Evolutionary conservation across 2,888 invertebrate genomes (phyloP).

Genomic region (Chloroclystis v-ata): DNA sequence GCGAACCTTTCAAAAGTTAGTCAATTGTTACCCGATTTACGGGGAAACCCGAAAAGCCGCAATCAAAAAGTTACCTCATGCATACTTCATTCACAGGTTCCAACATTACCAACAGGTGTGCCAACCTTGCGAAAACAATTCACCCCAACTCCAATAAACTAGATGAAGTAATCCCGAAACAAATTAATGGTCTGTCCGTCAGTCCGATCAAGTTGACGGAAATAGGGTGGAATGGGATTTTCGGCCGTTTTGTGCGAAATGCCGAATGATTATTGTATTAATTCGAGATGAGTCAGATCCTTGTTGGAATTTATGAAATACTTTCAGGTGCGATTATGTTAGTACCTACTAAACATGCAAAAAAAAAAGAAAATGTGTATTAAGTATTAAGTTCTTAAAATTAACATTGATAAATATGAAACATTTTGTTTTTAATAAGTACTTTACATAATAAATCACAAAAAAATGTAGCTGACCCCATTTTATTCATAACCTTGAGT

Average conservation of each 20-base stretch:
- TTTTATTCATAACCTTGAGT: too few relatives aligned
- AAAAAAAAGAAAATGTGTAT: too few relatives aligned
- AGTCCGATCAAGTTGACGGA: slow-evolving; percentile 15
- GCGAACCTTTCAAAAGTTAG: slow-evolving; percentile 3
- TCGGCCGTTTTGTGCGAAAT: not conserved
- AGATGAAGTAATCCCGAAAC: slow-evolving; percentile 38
- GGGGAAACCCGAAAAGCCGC: slow-evolving; percentile 7
- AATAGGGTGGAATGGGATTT: not conserved
- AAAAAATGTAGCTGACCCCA: too few relatives aligned
- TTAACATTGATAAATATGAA: too few relatives aligned
- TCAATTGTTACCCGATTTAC: slow-evolving; percentile 3
- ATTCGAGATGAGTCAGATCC: too few relatives aligned
- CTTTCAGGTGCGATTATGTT: too few relatives aligned
- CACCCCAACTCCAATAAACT: slow-evolving; percentile 29
- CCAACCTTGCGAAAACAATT: slow-evolving; percentile 16
- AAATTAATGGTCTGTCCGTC: slow-evolving; percentile 44
- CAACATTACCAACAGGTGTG: slow-evolving; percentile 17
- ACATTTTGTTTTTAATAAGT: too few relatives aligned
- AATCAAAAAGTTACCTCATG: slow-evolving; percentile 14
- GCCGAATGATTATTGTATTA: not conserved
- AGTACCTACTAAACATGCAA: too few relatives aligned
- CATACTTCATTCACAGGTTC: slow-evolving; percentile 9
- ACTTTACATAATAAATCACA: too few relatives aligned
- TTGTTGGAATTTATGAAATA: too few relatives aligned
- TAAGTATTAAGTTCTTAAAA: too few relatives aligned